phyloP scores from a whole-genome alignment of 2,888 invertebrate genomes.

The Seira ritae region DNA sequence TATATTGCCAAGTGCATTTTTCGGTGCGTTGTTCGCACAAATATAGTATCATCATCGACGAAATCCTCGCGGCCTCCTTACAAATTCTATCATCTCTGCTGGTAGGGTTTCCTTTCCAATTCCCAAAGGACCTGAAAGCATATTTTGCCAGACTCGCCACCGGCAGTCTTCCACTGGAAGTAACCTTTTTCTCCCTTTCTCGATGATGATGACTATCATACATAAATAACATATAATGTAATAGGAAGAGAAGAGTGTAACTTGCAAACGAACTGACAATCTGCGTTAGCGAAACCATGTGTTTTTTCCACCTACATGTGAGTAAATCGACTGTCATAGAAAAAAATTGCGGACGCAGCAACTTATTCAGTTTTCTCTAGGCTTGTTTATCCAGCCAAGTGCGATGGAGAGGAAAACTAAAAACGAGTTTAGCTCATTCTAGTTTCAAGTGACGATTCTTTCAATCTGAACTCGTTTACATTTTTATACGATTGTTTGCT shows the following conservation, averaged over 20 bases:
- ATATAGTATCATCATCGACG: background rate
- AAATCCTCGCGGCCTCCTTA: background rate
- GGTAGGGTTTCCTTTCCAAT: constrained; percentile 25
- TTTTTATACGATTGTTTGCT: constrained; percentile 17
- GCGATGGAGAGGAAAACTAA: constrained; percentile 9
- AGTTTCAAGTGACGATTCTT: constrained; percentile 14
- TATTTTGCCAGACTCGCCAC: constrained; percentile 57
- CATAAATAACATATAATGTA: constrained; percentile 34
- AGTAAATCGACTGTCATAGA: constrained; percentile 16
- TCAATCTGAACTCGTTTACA: constrained; percentile 36
- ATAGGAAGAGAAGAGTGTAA: constrained; percentile 1
- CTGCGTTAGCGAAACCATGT: background rate
- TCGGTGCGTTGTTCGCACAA: background rate
- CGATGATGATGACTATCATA: constrained; percentile 36
- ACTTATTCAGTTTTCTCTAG: background rate
- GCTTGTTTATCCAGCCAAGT: background rate
- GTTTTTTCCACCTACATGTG: background rate
- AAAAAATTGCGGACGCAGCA: constrained; percentile 22
- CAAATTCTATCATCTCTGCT: background rate
- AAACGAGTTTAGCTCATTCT: constrained; percentile 17
- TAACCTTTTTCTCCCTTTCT: background rate
- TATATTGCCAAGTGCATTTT: background rate
- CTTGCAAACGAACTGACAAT: constrained; percentile 43
- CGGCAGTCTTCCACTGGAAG: constrained; percentile 36
- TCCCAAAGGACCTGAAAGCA: constrained; percentile 55